Evolutionary conservation across 2,888 invertebrate species (phyloP).

Genomic region (Dicyrtoma fusca): DNA sequence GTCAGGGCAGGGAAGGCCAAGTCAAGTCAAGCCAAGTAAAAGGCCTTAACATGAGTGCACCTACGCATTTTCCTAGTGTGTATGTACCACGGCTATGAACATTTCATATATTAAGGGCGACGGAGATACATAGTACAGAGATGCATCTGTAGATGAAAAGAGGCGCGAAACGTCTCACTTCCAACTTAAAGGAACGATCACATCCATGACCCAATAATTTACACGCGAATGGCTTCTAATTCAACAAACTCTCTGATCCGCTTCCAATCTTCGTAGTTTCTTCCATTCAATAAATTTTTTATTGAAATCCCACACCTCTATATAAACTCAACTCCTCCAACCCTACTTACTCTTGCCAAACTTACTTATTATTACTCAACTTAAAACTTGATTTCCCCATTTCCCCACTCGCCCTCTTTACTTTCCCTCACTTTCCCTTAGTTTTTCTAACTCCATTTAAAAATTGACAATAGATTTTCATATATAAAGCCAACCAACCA

Average conservation of each 20-base stretch:
- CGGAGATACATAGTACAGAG: too few species aligned
- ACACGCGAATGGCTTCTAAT: conserved; percentile 22
- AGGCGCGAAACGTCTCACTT: background rate
- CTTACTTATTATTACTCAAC: background rate
- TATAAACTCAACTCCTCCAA: background rate
- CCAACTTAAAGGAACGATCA: background rate
- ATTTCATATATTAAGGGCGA: too few species aligned
- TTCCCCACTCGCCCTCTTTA: background rate
- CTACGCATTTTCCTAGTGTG: too few species aligned
- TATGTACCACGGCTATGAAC: too few species aligned
- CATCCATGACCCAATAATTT: conserved; percentile 21
- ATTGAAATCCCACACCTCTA: conserved; percentile 16
- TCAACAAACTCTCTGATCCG: conserved; percentile 6
- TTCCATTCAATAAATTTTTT: conserved; percentile 24
- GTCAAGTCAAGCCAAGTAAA: too few species aligned
- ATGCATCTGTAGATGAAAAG: background rate
- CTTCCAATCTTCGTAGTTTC: conserved; percentile 16
- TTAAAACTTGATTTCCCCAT: background rate
- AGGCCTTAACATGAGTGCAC: too few species aligned
- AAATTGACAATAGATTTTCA: conserved; percentile 9
- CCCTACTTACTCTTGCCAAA: background rate
- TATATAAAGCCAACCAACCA: background rate
- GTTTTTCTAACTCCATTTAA: conserved; percentile 18
- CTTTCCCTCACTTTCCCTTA: background rate
- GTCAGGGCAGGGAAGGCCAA: too few species aligned